These are phyloP conservation scores for Etia nguti DNA, from an alignment of 2,113 vertebrate genomes.

Conservation along the genomic window DNA sequence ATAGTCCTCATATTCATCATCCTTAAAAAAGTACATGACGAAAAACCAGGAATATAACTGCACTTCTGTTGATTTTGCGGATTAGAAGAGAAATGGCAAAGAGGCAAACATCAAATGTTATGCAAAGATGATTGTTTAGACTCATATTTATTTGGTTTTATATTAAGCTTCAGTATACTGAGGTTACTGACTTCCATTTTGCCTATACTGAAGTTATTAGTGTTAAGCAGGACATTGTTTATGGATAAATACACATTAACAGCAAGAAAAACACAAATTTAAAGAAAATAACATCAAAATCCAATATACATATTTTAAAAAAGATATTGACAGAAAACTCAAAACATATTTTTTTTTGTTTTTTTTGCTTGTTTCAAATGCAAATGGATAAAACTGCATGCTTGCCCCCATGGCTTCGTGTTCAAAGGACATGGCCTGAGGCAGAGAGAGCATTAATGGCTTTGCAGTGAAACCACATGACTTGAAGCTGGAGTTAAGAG, in stretches of 20 bases:
- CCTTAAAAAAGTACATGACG: fast-evolving
- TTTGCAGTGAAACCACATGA: background rate
- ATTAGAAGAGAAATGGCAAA: background rate
- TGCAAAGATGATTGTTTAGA: background rate
- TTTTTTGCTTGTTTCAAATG: background rate
- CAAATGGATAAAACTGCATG: background rate
- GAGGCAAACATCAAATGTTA: fast-evolving
- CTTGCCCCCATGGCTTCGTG: background rate
- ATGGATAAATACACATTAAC: background rate
- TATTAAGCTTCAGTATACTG: background rate
- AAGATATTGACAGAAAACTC: background rate
- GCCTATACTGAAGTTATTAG: background rate
- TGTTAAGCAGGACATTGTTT: background rate
- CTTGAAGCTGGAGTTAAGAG: background rate
- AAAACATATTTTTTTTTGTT: background rate
- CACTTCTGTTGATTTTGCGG: background rate
- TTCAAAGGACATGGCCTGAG: background rate
- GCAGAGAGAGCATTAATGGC: no score
- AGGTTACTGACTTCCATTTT: background rate
- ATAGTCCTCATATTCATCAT: background rate
- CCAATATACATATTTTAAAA: background rate
- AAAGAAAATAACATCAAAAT: background rate
- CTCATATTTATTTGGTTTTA: background rate
- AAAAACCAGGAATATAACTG: background rate
- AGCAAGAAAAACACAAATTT: fast-evolving